Base-by-base conservation (phyloP, 1,140 invertebrate genomes). In the Microplitis mediator region DNA sequence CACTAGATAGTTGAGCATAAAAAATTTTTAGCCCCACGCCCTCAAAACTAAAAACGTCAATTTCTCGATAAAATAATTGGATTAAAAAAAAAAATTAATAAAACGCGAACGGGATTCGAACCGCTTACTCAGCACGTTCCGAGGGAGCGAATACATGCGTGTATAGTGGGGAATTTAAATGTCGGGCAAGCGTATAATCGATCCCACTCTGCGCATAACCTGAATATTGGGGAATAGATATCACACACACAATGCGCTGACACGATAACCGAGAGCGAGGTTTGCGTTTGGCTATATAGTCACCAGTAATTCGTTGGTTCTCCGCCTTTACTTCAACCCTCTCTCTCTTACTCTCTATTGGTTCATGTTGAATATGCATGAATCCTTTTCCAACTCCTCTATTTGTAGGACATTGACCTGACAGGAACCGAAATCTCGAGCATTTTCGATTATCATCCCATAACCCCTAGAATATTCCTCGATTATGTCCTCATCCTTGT, bases 221-320 rank as follows among this genome's bases (percentile, higher is more conserved):
- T 50, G 65, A 52, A 67, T 67, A 67, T 67, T 67, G 65, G 65
- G 50, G 65, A 67, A 67, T 51, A 50, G 65, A 67, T 67, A 67
- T 67, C 65, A 56, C 39, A 45, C 39, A 45, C 39, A 45, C 65
- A 56, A 67, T 67, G 65, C 65, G 65, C 65, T 52, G 65, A 67
- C 65, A 67, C 65, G 65, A 67, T 67, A 67, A 67, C 65, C 65
- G n/a, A 39, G 65, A 50, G 65, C 65, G 52, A 67, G 65, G 65
- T 67, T 67, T 67, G 65, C 65, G 65, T 67, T 67, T 67, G 14
- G 65, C 9, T 52, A 51, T 14, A 6, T 45, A 45, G 39, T 45
- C 36, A 39, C 36, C 36, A 39, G 36, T 39, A 6, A 45, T 11
- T 52, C 36, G 50, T 54, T 31, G n/a, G 23, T 23, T 23, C 35